Conservation (phyloP, 2,113 vertebrate species). For the Scytalopus superciliaris region DNA sequence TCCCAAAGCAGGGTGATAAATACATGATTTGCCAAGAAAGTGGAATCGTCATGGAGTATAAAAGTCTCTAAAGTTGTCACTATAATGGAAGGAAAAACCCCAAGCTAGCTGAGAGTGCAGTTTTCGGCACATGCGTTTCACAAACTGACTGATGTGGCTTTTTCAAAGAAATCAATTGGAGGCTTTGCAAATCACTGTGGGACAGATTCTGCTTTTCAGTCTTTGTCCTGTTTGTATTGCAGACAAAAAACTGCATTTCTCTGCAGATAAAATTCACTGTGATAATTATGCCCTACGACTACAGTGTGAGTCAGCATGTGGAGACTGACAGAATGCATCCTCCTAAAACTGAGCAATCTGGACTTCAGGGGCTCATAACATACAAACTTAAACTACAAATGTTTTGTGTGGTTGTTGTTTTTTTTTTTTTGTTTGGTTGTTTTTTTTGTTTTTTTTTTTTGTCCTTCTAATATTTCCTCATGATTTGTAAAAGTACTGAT, state of each 20-base stretch:
- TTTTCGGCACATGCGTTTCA: constrained; percentile 28
- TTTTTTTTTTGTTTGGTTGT: background rate
- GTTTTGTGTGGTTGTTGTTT: background rate
- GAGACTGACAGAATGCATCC: background rate
- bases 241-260: background rate
- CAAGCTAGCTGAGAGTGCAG: constrained; percentile 16
- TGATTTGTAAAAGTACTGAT: constrained; percentile 20
- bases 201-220: constrained; percentile 5
- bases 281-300: background rate
- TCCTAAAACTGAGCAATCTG: background rate
- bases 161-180: constrained; percentile 35
- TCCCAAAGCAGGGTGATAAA: constrained; percentile 27
- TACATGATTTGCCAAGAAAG: constrained; percentile 27
- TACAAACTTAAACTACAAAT: constrained; percentile 14
- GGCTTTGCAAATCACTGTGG: constrained; percentile 24
- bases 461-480: constrained; percentile 24
- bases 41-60: constrained; percentile 31
- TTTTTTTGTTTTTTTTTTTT: background rate
- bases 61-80: constrained; percentile 7
- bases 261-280: constrained; percentile 3
- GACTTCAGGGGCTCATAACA: background rate
- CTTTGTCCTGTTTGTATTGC: background rate
- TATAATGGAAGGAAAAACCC: constrained; percentile 5
- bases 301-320: background rate
- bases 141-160: background rate